Conservation (phyloP, 2,113 vertebrate species). For the Apteryx owenii region DNA sequence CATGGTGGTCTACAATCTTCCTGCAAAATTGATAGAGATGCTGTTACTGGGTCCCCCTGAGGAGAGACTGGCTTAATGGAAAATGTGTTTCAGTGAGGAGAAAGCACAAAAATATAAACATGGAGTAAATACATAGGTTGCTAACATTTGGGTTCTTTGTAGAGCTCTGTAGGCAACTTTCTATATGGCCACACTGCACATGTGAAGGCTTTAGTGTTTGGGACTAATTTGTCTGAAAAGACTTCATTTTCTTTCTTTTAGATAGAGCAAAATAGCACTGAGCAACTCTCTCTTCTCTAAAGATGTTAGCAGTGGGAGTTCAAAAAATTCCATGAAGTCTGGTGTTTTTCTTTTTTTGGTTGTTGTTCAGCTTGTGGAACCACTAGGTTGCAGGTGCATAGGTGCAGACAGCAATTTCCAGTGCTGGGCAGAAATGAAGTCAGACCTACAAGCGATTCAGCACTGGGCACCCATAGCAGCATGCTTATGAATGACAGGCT, state of each 20-base stretch:
- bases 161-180: not conserved
- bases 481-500: not conserved
- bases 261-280: not conserved
- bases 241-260: not conserved
- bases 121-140: not conserved
- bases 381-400: not conserved
- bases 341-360: not conserved
- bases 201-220: not conserved
- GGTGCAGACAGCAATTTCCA: not conserved
- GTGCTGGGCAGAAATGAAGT: not conserved
- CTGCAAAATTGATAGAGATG: not conserved
- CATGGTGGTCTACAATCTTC: not conserved
- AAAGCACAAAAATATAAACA: not conserved
- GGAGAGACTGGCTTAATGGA: not conserved
- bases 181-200: accelerated
- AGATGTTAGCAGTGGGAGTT: not conserved
- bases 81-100: not conserved
- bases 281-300: not conserved
- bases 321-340: not conserved
- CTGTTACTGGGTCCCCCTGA: not conserved
- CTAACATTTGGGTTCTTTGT: not conserved
- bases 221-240: not conserved
- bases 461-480: not conserved
- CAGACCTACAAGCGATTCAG: not conserved
- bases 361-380: not conserved